These are phyloP conservation scores for Melanostoma scalare DNA, from an alignment of 2,888 invertebrate species.

Conservation along the genomic window DNA sequence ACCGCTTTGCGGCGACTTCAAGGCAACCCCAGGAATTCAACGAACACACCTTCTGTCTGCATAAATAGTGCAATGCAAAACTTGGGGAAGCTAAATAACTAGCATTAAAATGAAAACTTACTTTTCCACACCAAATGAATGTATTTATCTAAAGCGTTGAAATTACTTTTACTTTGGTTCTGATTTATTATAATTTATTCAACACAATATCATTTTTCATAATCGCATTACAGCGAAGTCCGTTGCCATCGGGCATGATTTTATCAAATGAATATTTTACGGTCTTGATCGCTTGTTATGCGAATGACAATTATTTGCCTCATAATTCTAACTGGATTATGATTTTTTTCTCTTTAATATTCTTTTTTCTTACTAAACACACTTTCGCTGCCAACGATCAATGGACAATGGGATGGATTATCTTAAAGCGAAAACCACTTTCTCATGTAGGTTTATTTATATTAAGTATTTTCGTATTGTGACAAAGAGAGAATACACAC, in stretches of 20 bases:
- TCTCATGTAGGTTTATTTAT: constrained; percentile 31
- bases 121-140: background rate
- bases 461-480: background rate
- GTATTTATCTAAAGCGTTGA: background rate
- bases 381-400: constrained; percentile 64
- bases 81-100: too few species aligned
- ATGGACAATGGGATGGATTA: constrained; percentile 18
- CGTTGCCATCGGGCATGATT: constrained; percentile 10
- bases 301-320: constrained; percentile 40
- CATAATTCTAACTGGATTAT: constrained; percentile 33
- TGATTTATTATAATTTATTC: constrained; percentile 44
- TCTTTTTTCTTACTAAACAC: constrained; percentile 16
- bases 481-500: constrained; percentile 7
- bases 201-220: constrained; percentile 32
- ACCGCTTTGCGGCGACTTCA: too few species aligned
- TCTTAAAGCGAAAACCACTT: constrained; percentile 39
- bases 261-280: constrained; percentile 7
- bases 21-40: too few species aligned
- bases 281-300: constrained; percentile 28
- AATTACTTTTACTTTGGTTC: constrained; percentile 54
- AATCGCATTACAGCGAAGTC: constrained; percentile 8
- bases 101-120: constrained; percentile 11
- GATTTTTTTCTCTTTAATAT: constrained; percentile 1
- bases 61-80: too few species aligned
- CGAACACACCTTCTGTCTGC: too few species aligned